Base-by-base conservation (phyloP, 2,888 invertebrate genomes). In the Drosophila mulleri region DNA sequence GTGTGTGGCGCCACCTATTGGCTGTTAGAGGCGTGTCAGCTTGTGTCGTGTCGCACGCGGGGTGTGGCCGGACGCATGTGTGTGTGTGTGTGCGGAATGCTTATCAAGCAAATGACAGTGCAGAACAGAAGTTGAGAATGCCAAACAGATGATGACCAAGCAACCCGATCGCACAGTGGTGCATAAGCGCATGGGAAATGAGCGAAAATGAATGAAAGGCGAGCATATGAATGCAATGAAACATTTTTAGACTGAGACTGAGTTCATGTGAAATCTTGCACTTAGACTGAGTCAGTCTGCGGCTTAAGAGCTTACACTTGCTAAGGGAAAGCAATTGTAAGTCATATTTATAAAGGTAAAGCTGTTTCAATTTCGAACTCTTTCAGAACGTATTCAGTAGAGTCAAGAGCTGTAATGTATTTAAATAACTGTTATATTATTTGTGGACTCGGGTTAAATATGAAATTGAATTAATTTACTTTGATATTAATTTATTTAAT, bases 101-200 rank as follows among this genome's bases (percentile, higher is more conserved):
- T 72, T 86, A 84, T 88, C 83, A 86, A 83, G 82, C 75, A 84
- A 84, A 84, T 84, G 84, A 88, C 84, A 86, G 88, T 88, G 84
- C 84, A 88, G 37, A 78, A 78, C 67, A 53, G 68, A 83, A 82
- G 82, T 78, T 74, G 74, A 72, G 82, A 67, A 66, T 61, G 73
- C 62, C 83, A 80, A 88, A 73, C 81, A 74, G 81, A 83, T 83
- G 85, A 83, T 83, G 88, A 83, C 85, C 83, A 85, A 85, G 83
- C 88, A 85, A 85, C 74, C 82, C 84, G 61, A 72, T 67, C 67
- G 71, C 61, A 83, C 88, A 67, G 67, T 78, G 82, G 54, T 9
- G 1, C 72, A 3, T 0, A 45, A 1, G 2, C 16, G 11, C 16
- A 23, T 11, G 16, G 0, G 11, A 14, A 42, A 3, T 18, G 7